Conservation (phyloP, 2,797 vertebrate species). For the Rhinichthys osculus region DNA sequence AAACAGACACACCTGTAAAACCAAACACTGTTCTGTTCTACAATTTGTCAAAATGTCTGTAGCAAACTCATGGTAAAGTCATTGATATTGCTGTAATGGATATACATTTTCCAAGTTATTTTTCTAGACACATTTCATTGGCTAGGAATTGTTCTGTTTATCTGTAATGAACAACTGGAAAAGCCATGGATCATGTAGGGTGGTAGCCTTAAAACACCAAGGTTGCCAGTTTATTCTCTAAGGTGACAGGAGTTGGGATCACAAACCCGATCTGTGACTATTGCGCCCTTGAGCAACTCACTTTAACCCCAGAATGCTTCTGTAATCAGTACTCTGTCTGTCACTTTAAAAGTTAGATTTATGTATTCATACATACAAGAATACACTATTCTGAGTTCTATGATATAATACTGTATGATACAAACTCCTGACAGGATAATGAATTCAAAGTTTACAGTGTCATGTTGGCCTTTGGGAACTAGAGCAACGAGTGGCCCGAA, state of each 20-base stretch:
- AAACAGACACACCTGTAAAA: constrained; percentile 57
- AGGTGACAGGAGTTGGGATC: background rate
- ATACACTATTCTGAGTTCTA: background rate
- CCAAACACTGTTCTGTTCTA: constrained; percentile 60
- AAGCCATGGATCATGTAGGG: background rate
- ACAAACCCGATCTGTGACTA: constrained; percentile 4
- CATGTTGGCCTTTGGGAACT: constrained; percentile 66
- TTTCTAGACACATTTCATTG: background rate
- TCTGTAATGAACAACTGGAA: background rate
- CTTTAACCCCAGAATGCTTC: background rate
- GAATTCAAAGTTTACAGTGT: constrained; percentile 49
- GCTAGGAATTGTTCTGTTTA: background rate
- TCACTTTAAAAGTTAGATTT: constrained; percentile 8
- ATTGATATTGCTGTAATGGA: background rate
- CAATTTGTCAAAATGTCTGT: constrained; percentile 9
- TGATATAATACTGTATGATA: background rate
- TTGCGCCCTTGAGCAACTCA: background rate
- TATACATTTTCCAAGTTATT: background rate
- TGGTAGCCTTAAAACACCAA: background rate
- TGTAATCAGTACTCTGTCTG: constrained; percentile 1
- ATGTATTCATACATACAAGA: background rate
- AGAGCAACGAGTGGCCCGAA: constrained; percentile 63
- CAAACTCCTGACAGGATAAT: constrained; percentile 21
- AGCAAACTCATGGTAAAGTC: background rate
- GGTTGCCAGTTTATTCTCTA: background rate